Evolutionary conservation across 2,797 vertebrate genomes (phyloP), one percentile per base, ranked within the genome.

Genomic region (Rhyacichthys aspro): DNA sequence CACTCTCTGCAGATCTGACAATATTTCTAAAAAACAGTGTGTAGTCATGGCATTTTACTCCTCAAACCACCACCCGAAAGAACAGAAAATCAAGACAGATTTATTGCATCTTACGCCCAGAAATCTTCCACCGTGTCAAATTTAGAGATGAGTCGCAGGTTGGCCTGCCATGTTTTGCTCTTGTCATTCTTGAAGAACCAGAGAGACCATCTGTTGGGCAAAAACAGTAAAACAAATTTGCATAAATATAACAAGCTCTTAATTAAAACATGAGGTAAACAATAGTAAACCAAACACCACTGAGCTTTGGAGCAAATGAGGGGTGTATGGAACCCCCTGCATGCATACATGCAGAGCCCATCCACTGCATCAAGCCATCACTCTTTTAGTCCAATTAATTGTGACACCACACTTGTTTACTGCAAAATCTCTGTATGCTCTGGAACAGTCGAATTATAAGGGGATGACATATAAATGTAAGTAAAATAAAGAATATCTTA

Each of bases 131-230:
- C 97, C n/a, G 97, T 99, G 90, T 99, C 97, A 72, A 99, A 96
- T 81, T 98, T 98, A 48, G 97, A 98, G 90, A 99, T 98, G 90
- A 98, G 94, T 62, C 95, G 94, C 88, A 98, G 94, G 89, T 99
- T 98, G 80, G 97, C 96, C 92, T 98, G 97, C 97, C 97, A 99
- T 81, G 97, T 98, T 95, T 98, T 98, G 91, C 94, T 98, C 94
- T 98, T 98, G 91, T 99, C 97, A 87, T 98, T 99, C 93, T 99
- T 99, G 90, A 98, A 99, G 93, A 99, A 99, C 97, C 97, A 99
- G 82, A 98, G 95, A 63, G 95, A 95, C 97, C 97, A 99, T 89
- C 97, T 99, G 90, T 77, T 72, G 72, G 58, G 60, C 1, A 37
- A 55, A 67, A 79, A 64, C 36, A 66, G 12, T 47, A 63, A 48